phyloP scores from a whole-genome alignment of 2,888 invertebrate species.

The Harmothoe impar region DNA sequence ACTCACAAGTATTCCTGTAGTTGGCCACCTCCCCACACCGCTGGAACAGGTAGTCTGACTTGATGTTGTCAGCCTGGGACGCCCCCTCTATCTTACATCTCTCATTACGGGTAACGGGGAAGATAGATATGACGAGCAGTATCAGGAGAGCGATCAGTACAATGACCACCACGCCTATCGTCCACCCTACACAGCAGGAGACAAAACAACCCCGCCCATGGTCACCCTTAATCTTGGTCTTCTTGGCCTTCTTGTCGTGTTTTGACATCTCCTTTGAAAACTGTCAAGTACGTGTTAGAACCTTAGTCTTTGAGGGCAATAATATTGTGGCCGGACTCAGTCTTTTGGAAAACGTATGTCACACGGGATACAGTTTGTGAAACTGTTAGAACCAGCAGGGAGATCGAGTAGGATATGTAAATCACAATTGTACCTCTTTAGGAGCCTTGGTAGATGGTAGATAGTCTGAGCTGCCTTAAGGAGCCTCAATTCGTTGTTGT shows the following conservation, averaged over 20 bases:
- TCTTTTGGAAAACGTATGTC: no score
- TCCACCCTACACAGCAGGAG: constrained; percentile 33
- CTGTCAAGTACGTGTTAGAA: no score
- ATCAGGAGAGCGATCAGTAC: background rate
- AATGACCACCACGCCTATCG: background rate
- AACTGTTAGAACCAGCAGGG: no score
- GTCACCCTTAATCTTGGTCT: background rate
- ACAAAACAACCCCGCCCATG: background rate
- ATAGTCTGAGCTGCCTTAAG: no score
- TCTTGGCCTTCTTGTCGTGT: background rate
- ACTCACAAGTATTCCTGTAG: background rate
- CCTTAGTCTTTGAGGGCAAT: no score
- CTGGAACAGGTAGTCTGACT: background rate
- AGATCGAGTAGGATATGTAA: no score
- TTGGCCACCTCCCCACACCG: background rate
- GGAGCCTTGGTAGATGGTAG: no score
- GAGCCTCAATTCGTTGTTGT: no score
- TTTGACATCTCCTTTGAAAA: no score
- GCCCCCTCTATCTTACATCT: background rate
- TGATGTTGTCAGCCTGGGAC: background rate
- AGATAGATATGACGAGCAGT: background rate
- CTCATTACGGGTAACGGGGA: background rate
- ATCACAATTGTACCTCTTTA: no score
- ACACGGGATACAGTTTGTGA: no score
- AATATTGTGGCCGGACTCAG: no score